Conservation (phyloP, 2,888 invertebrate genomes). For the Coleophora flavipennella region DNA sequence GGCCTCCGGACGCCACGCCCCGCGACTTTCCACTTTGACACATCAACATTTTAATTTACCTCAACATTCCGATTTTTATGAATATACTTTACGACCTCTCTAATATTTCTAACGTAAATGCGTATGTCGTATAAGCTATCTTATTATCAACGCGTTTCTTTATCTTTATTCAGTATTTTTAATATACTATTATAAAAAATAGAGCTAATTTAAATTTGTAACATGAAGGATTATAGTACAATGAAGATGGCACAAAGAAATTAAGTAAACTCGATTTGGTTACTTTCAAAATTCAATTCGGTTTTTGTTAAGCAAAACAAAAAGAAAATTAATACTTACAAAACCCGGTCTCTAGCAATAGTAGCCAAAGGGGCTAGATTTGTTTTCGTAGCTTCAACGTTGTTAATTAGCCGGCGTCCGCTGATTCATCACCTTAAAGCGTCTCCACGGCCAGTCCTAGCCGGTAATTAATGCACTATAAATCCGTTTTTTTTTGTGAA, state of each 20-base stretch:
- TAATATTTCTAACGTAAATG: too few relatives aligned
- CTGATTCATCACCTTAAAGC: constrained; percentile 70
- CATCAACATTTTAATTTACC: constrained; percentile 51
- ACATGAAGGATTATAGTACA: too few relatives aligned
- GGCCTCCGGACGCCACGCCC: constrained; percentile 56
- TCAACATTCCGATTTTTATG: too few relatives aligned
- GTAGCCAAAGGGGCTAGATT: constrained; percentile 41
- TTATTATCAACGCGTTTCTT: too few relatives aligned
- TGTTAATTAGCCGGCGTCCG: constrained; percentile 67
- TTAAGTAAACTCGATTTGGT: background rate
- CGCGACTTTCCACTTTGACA: constrained; percentile 57
- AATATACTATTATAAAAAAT: too few relatives aligned
- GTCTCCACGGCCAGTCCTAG: constrained; percentile 58
- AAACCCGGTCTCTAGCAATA: constrained; percentile 37
- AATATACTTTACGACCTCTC: too few relatives aligned
- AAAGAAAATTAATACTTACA: constrained; percentile 41
- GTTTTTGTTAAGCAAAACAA: background rate
- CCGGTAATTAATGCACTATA: constrained; percentile 55
- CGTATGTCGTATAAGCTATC: too few relatives aligned
- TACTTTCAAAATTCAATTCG: background rate
- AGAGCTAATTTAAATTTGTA: too few relatives aligned
- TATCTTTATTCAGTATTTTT: too few relatives aligned
- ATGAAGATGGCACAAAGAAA: too few relatives aligned
- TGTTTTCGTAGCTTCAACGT: constrained; percentile 63
- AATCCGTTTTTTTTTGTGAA: constrained; percentile 13